Conservation (phyloP, 2,888 invertebrate species). For the Ecdyonurus torrentis region DNA sequence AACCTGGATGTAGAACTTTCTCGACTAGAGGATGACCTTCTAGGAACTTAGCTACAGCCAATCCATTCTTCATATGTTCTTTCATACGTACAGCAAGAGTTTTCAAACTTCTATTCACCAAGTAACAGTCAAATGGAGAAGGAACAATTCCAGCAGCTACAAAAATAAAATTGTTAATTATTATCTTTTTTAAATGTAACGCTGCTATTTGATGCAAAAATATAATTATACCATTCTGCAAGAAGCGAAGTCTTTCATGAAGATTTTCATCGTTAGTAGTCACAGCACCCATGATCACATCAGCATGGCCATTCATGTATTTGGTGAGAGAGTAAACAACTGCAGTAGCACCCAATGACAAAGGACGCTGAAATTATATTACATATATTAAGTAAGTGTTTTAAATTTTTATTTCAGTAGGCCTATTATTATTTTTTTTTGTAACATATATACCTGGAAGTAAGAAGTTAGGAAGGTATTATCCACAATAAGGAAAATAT, state of each 20-base stretch:
- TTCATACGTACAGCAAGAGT: slow-evolving; percentile 86
- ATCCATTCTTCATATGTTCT: slow-evolving; percentile 62
- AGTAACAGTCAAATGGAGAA: slow-evolving; percentile 89
- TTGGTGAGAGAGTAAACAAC: slow-evolving; percentile 87
- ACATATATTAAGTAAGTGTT: not conserved
- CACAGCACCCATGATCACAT: slow-evolving; percentile 90
- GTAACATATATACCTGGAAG: slow-evolving; percentile 52
- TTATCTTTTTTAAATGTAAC: not conserved
- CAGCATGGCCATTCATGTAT: slow-evolving; percentile 97
- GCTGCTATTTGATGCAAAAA: not conserved
- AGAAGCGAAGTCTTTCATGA: slow-evolving; percentile 53
- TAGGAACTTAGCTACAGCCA: slow-evolving; percentile 64
- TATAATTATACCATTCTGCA: slow-evolving; percentile 59
- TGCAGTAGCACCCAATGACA: slow-evolving; percentile 81
- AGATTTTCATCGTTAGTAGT: slow-evolving; percentile 56
- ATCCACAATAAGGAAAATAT: slow-evolving; percentile 65
- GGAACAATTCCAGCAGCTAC: slow-evolving; percentile 83
- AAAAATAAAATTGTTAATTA: slow-evolving; percentile 17
- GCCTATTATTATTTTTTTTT: too few species aligned
- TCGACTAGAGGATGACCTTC: slow-evolving; percentile 61
- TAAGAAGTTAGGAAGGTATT: slow-evolving; percentile 89
- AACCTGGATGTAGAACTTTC: slow-evolving; percentile 72
- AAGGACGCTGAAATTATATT: slow-evolving; percentile 44
- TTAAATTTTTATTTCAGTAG: too few species aligned
- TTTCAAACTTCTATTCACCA: slow-evolving; percentile 85